Evolutionary conservation across 2,797 vertebrate genomes (phyloP), one percentile per base, ranked within the genome.

Genomic region (Graptemys geographica): DNA sequence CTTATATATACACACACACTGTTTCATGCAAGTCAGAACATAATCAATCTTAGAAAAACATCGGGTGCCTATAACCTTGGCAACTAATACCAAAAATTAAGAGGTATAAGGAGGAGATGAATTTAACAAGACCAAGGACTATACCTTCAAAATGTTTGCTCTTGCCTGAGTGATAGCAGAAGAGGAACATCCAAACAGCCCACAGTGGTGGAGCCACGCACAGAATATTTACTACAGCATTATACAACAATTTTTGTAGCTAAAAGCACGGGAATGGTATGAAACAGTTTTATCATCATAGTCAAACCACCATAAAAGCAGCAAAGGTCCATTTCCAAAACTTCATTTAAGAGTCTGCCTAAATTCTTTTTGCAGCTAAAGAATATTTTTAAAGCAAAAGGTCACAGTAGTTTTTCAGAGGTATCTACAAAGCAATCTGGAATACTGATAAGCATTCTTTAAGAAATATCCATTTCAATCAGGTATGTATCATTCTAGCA

Each of bases 391-490:
- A 79, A 79, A 52, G 9, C 18, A 33, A 12, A 78, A 96, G 12
- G 11, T 8, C 82, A 81, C 4, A 37, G 28, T 11, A 6, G 6
- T 55, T 96, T 92, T 31, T 88, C 87, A 86, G 76, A 6, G 10
- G 72, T 88, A 82, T 11, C 25, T 33, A 87, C 44, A 96, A 94
- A 94, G 44, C 41, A 82, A 95, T 33, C 59, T 52, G 3, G 41
- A 89, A 83, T 5, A 51, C 47, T 79, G 51, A 57, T 2, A 88
- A 56, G 3, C 79, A 11, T 12, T 94, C 65, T n/a, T 72, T 80
- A 80, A 53, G 5, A 79, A 1, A 51, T 1, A 72, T 28, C 10
- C 16, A 72, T 47, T 87, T 86, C 37, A 62, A 95, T 41, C 33
- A 51, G 76, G 33, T 81, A 13, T 55, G 51, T 25, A 21, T 55